These are phyloP conservation scores for Dromococcyx pavoninus DNA, from an alignment of 2,797 vertebrate genomes.

Conservation along the genomic window DNA sequence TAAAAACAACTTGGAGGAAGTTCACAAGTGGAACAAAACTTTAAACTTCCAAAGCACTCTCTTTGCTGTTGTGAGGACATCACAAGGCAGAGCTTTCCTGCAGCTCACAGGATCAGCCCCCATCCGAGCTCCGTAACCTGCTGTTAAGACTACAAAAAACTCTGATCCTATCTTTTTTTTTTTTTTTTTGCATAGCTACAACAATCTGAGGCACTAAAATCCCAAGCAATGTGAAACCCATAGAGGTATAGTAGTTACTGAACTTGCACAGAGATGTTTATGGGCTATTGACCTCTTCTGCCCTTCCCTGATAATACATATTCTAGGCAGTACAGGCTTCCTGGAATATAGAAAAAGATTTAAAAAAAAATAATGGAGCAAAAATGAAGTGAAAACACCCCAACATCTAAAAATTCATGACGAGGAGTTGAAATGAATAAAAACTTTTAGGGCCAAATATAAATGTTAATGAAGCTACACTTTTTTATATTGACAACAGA, in stretches of 20 bases:
- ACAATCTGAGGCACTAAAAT: background rate
- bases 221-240: background rate
- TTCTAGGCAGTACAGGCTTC: background rate
- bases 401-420: background rate
- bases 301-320: background rate
- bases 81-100: background rate
- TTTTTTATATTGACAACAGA: background rate
- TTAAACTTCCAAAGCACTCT: background rate
- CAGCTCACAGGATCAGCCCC: background rate
- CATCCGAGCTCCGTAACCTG: background rate
- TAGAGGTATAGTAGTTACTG: background rate
- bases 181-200: background rate
- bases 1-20: background rate
- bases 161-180: background rate
- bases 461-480: background rate
- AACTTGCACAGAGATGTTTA: background rate
- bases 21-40: background rate
- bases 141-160: background rate
- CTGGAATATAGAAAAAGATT: background rate
- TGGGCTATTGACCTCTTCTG: background rate
- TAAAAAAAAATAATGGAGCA: background rate
- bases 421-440: background rate
- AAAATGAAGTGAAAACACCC: fast-evolving
- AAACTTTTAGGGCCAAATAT: background rate
- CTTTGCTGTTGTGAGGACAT: background rate